A percentile compares a stretch with the other conserved stretches of the same genome.
These are phyloP conservation scores for Siderastrea radians DNA, from an alignment of 92 coral and sea anemone genomes.

Conservation along the genomic window DNA sequence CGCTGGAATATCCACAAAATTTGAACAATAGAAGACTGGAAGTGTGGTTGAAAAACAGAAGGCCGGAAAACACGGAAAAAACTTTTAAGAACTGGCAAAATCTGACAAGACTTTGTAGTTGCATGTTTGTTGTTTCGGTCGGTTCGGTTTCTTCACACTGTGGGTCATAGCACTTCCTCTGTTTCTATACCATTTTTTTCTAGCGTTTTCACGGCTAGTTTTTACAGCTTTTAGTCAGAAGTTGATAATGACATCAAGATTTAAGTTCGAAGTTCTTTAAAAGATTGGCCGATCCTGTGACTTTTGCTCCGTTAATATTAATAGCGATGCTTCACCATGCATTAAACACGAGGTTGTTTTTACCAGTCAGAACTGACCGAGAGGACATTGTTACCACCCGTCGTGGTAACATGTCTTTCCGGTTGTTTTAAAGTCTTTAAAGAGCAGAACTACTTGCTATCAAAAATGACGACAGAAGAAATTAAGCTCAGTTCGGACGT, in stretches of 20 bases:
- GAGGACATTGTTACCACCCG: not conserved
- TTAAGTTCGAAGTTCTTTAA: no score
- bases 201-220: no score
- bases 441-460: no score
- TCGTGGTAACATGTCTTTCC: no score
- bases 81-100: constrained; percentile 24
- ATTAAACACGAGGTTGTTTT: constrained; percentile 1
- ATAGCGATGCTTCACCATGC: not conserved
- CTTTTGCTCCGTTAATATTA: constrained; percentile 15
- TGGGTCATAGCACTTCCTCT: not conserved
- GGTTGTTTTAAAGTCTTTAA: no score
- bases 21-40: constrained; percentile 63
- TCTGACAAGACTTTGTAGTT: not conserved
- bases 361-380: not conserved
- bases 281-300: not conserved
- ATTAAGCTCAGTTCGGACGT: no score
- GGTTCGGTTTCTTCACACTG: not conserved
- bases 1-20: constrained; percentile 60
- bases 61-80: constrained; percentile 36
- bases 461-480: no score
- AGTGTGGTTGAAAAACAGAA: constrained; percentile 66
- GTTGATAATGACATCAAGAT: no score
- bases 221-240: no score
- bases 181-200: no score
- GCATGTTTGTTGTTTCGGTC: not conserved